Conservation (phyloP, 2,888 invertebrate species). For the Tigriopus californicus region DNA sequence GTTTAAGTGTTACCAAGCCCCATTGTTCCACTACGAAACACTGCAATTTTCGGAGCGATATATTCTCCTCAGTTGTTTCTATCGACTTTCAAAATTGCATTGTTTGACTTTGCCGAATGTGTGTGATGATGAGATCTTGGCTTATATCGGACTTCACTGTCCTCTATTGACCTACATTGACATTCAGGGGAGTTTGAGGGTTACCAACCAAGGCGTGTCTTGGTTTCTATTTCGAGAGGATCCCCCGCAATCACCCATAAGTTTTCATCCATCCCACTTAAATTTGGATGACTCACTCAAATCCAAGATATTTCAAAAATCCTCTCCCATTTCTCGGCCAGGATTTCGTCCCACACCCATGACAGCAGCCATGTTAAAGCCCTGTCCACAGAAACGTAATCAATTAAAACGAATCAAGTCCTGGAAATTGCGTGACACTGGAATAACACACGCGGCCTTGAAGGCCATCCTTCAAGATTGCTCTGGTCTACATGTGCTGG, state of each 20-base stretch:
- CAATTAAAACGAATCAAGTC: too few relatives aligned
- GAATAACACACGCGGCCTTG: too few relatives aligned
- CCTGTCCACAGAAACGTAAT: background rate
- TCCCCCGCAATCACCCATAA: too few relatives aligned
- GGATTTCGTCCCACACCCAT: background rate
- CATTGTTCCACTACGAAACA: background rate
- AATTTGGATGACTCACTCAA: too few relatives aligned
- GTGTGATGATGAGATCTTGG: conserved; percentile 2
- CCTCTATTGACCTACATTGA: background rate
- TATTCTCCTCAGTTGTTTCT: background rate
- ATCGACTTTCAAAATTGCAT: background rate
- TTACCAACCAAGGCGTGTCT: background rate
- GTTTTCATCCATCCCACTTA: too few relatives aligned
- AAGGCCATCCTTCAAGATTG: too few relatives aligned
- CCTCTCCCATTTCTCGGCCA: background rate
- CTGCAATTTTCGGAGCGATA: background rate
- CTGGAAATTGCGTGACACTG: too few relatives aligned
- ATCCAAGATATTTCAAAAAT: too few relatives aligned
- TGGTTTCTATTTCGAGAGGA: background rate
- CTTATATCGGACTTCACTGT: background rate
- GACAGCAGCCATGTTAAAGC: background rate
- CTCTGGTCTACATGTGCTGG: too few relatives aligned
- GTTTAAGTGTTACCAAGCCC: background rate
- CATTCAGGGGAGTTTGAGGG: background rate
- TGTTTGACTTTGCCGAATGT: background rate